phyloP scores from a whole-genome alignment of 2,113 vertebrate species.

The Aramus guarauna region DNA sequence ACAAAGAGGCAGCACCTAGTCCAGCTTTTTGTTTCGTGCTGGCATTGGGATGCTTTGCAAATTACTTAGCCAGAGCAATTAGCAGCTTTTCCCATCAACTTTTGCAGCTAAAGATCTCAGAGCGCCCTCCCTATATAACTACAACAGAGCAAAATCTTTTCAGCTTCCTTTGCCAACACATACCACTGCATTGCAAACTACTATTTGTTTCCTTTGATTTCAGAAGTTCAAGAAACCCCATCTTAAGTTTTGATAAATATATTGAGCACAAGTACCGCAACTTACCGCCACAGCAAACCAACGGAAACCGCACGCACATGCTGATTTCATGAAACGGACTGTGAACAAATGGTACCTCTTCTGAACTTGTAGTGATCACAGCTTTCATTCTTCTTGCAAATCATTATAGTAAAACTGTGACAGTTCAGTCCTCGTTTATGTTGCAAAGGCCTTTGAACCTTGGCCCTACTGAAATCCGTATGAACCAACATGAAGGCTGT shows the following conservation, averaged over 20 bases:
- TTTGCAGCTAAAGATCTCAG: background rate
- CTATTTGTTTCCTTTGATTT: background rate
- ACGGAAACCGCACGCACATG: rapidly evolving
- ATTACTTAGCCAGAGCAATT: background rate
- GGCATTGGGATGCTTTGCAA: background rate
- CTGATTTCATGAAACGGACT: background rate
- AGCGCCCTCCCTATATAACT: background rate
- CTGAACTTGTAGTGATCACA: background rate
- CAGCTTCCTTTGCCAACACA: background rate
- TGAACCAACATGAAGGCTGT: background rate
- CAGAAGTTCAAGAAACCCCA: background rate
- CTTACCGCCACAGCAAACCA: background rate
- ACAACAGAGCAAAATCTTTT: background rate
- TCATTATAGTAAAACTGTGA: background rate
- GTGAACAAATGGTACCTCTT: background rate
- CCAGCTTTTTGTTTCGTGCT: background rate
- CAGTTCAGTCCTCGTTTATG: background rate
- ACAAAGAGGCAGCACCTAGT: background rate
- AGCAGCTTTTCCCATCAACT: background rate
- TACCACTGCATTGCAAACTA: background rate
- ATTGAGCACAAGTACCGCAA: background rate
- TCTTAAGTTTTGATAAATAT: background rate
- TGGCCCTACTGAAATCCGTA: background rate
- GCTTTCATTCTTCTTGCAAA: background rate
- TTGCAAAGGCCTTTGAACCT: background rate